phyloP scores from a whole-genome alignment of 1,140 invertebrate species.

The Apis cerana region DNA sequence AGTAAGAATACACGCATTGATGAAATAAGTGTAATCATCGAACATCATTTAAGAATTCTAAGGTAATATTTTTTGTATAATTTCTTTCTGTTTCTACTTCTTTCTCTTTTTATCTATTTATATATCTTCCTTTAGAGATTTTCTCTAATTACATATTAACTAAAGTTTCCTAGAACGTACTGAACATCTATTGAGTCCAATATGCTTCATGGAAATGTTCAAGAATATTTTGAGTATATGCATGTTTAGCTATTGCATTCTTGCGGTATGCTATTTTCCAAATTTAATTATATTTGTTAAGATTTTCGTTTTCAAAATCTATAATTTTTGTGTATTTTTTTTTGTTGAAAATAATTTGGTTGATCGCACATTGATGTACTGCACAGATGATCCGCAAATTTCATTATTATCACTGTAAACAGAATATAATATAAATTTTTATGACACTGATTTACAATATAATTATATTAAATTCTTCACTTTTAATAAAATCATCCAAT shows the following conservation, averaged over 20 bases:
- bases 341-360: neutral
- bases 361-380: too few species aligned
- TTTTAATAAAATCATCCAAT: too few species aligned
- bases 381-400: too few species aligned
- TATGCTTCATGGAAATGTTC: conserved; percentile 63
- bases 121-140: neutral
- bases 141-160: neutral
- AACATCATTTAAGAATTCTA: conserved; percentile 47
- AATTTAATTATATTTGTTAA: too few species aligned
- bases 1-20: neutral
- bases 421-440: too few species aligned
- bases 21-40: conserved; percentile 39
- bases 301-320: neutral
- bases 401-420: too few species aligned
- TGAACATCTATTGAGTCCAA: conserved; percentile 53
- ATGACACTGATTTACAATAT: too few species aligned
- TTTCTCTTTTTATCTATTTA: too few species aligned
- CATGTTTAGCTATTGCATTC: conserved; percentile 65
- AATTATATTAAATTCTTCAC: too few species aligned
- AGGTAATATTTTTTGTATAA: too few species aligned
- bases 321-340: neutral
- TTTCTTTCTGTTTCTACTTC: too few species aligned
- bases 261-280: conserved; percentile 47
- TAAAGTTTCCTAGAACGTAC: conserved; percentile 59
- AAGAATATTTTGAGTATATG: conserved; percentile 63